A percentile compares a stretch with the other conserved stretches of the same genome.
Conservation (phyloP, 2,797 vertebrate genomes). For the Ptychobarbus kaznakovi region DNA sequence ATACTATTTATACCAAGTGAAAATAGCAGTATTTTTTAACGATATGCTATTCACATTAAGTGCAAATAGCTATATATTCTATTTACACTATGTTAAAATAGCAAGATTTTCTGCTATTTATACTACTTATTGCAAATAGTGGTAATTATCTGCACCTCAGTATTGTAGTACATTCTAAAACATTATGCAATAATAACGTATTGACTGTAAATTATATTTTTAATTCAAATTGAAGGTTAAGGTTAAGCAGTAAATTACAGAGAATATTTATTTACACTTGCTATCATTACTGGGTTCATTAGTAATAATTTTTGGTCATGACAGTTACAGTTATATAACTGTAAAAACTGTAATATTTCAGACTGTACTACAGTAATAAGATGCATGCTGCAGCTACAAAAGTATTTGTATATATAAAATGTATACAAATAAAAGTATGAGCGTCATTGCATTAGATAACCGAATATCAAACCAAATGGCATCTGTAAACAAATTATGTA, state of each 20-base stretch:
- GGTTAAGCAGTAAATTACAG: neutral
- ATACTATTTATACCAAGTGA: no score
- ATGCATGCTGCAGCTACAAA: neutral
- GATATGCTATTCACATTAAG: no score
- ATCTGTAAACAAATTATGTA: neutral
- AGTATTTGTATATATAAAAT: neutral
- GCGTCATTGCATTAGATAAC: neutral
- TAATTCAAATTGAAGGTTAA: no score
- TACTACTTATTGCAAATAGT: no score
- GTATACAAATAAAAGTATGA: neutral
- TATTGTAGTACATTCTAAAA: no score
- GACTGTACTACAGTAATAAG: neutral
- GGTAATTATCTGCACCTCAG: no score
- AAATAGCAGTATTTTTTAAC: no score
- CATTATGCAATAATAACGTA: no score
- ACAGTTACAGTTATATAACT: neutral
- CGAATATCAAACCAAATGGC: neutral
- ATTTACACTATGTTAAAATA: no score
- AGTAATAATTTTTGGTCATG: neutral
- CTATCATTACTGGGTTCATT: neutral
- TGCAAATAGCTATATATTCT: no score
- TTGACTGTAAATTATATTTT: no score
- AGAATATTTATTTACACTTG: neutral
- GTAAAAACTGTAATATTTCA: neutral
- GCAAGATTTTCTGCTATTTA: no score